A percentile compares a stretch with the other conserved stretches of the same genome.
Conservation (phyloP, 53 echinoderm and acorn worm genomes). For the Patiria pectinifera region DNA sequence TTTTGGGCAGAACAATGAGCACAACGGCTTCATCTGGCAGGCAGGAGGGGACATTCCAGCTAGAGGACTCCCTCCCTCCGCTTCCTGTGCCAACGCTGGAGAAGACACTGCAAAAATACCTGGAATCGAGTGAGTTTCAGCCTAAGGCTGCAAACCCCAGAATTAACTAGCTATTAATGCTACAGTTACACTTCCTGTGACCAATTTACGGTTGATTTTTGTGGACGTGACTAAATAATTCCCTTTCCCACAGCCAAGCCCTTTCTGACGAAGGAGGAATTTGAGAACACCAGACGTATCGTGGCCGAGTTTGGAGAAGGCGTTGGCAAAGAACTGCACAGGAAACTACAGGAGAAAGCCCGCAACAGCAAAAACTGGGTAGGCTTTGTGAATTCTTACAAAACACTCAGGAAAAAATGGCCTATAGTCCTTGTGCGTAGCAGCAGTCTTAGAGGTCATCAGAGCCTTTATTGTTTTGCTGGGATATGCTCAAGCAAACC, state of each 20-base stretch:
- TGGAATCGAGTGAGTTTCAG: conserved; percentile 82
- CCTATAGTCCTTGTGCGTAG: too few relatives aligned
- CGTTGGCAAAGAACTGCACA: conserved; percentile 74
- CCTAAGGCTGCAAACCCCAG: neutral
- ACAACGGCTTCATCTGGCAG: neutral
- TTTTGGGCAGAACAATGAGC: too few relatives aligned
- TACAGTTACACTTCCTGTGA: too few relatives aligned
- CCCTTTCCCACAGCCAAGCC: conserved; percentile 70
- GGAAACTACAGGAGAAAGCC: conserved; percentile 79
- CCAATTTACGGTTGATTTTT: too few relatives aligned
- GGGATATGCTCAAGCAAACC: too few relatives aligned
- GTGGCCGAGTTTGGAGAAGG: conserved; percentile 84
- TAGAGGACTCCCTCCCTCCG: conserved; percentile 84
- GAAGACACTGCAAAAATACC: conserved; percentile 80
- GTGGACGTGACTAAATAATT: too few relatives aligned
- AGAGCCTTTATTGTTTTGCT: too few relatives aligned
- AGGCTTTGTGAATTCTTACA: conserved; percentile 1
- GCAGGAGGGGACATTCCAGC: conserved; percentile 75
- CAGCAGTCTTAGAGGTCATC: too few relatives aligned
- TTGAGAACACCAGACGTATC: conserved; percentile 69
- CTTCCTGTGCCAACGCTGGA: conserved; percentile 80
- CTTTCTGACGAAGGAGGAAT: conserved; percentile 74
- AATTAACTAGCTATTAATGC: too few relatives aligned
- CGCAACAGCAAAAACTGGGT: conserved; percentile 81
- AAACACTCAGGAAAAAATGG: too few relatives aligned